Percentiles rank a stretch among this genome's conserved stretches.
Evolutionary conservation across 2,113 vertebrate genomes (phyloP).

Genomic region (Petrocephalus zakoni): DNA sequence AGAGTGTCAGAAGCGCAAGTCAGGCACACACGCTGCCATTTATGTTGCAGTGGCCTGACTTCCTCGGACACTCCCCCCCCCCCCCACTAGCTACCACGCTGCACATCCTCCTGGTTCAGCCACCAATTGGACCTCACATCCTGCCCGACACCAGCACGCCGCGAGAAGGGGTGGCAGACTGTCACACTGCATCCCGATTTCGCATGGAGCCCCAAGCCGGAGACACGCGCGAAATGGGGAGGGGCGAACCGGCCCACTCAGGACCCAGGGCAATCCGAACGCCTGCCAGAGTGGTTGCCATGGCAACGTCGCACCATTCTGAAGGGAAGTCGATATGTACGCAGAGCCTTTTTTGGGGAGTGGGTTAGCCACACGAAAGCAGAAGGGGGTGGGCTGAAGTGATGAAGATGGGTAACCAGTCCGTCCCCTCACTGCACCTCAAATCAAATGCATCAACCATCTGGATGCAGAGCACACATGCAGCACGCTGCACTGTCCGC

Average conservation of each 20-base stretch:
- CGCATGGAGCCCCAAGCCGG: not conserved
- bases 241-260: not conserved
- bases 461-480: not conserved
- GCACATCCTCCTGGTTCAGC: not conserved
- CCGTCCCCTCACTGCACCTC: too few relatives aligned
- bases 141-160: not conserved
- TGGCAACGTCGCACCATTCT: not conserved
- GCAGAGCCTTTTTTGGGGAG: not conserved
- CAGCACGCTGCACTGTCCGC: not conserved
- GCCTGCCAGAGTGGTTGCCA: constrained; percentile 11
- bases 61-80: not conserved
- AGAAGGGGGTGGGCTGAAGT: not conserved
- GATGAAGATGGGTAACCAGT: not conserved
- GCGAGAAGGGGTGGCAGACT: not conserved
- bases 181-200: not conserved
- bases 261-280: not conserved
- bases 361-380: not conserved
- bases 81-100: not conserved
- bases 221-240: not conserved
- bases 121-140: not conserved
- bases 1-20: not conserved
- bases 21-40: not conserved
- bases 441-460: not conserved
- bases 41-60: not conserved
- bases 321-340: not conserved